Evolutionary conservation across 2,888 invertebrate species (phyloP), one percentile per base, ranked within the genome.

Genomic region (Sarcophaga rosellei): DNA sequence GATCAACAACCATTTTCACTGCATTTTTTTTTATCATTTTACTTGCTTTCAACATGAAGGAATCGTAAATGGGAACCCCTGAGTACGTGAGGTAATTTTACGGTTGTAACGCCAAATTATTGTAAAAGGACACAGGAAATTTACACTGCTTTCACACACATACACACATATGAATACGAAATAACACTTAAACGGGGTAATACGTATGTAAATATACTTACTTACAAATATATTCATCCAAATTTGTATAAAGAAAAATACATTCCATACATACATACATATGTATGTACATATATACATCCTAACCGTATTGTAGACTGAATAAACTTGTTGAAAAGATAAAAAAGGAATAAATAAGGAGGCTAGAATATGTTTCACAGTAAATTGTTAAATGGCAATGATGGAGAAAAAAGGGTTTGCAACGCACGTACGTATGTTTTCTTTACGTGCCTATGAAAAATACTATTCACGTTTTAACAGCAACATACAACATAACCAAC

Each of bases 51-150:
- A 21, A 35, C 25, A n/a, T 25, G 25, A n/a, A 25, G 25, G 15
- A 75, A 20, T 45, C n/a, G 23, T 12, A 45, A 57, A 73, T 35
- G 45, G 8, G 68, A 63, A 72, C 80, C 73, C n/a, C 77, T 53
- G 12, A 65, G 35, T 86, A 86, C 86, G 86, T 86, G 86, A 86
- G 83, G 86, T 86, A 83, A 86, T 86, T 83, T 80, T 86, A 77
- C 77, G 83, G 76, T 83, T 83, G 80, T 86, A 76, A 83, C 59
- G 69, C 76, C 83, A 83, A 77, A 86, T 86, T 86, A 83, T 69
- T 63, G 45, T 77, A 72, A 83, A 83, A 79, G 82, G 78, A 81
- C 81, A 82, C 70, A 61, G 74, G 72, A 79, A 57, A 72, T 66
- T 44, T 53, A 70, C 35, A 66, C n/a, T n/a, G 59, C 57, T 78